Evolutionary conservation across 92 coral and sea anemone genomes (phyloP).

Genomic region (Parazoanthus darwini): DNA sequence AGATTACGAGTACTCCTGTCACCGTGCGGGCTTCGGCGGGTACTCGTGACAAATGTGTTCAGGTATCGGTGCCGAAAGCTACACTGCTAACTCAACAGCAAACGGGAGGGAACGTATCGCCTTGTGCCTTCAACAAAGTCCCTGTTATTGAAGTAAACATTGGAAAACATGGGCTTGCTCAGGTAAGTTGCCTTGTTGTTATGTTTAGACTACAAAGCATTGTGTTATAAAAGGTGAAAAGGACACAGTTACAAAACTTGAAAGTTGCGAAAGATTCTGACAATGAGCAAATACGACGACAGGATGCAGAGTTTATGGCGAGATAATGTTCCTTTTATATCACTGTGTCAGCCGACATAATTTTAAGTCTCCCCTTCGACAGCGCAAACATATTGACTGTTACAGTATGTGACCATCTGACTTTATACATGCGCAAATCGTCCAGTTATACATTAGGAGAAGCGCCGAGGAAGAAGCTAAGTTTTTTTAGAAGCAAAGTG

Average conservation of each 20-base stretch:
- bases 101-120: not conserved
- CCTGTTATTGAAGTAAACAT: constrained; percentile 46
- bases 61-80: constrained; percentile 37
- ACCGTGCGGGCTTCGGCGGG: constrained; percentile 44
- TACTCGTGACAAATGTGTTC: constrained; percentile 41
- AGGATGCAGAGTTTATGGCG: not conserved
- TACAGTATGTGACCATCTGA: not conserved
- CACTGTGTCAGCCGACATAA: not conserved
- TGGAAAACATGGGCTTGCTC: constrained; percentile 36
- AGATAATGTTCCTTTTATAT: not conserved
- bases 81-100: constrained; percentile 23
- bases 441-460: not conserved
- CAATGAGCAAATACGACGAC: not conserved
- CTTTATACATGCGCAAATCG: not conserved
- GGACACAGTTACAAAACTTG: not conserved
- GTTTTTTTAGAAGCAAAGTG: not conserved
- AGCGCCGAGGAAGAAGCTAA: not conserved
- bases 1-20: constrained; percentile 37
- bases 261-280: not conserved
- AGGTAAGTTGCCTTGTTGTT: constrained; percentile 34
- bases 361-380: not conserved
- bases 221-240: not conserved
- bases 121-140: constrained; percentile 15
- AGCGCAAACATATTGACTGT: not conserved
- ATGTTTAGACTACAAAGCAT: not conserved